Conservation (phyloP, 30 jellyfish, hydroid and myxozoan genomes). For the Hydra vulgaris region DNA sequence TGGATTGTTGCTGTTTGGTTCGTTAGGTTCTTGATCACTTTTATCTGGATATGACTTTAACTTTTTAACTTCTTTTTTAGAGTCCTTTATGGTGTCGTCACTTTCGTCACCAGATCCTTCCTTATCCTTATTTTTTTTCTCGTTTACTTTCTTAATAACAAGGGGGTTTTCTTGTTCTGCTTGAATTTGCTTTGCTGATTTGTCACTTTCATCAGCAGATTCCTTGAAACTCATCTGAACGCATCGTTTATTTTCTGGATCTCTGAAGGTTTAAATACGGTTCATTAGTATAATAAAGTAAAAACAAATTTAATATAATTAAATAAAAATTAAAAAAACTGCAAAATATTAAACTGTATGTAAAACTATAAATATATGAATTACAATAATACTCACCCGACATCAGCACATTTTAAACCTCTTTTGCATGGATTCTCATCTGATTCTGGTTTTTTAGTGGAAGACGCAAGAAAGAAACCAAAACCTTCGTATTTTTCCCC, state of each 20-base stretch:
- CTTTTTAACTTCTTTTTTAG: not conserved
- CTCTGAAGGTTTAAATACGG: not conserved
- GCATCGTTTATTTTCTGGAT: not conserved
- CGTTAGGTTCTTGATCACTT: not conserved
- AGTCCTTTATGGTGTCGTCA: not conserved
- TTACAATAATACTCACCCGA: conserved; percentile 42
- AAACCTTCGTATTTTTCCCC: conserved; percentile 24
- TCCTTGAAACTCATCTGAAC: not conserved
- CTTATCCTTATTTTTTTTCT: not conserved
- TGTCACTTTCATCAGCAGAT: not conserved
- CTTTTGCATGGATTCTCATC: conserved; percentile 44
- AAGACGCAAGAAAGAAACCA: conserved; percentile 17
- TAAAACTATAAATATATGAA: not conserved
- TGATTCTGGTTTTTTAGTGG: conserved; percentile 21
- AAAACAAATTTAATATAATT: too few relatives aligned
- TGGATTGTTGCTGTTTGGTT: not conserved
- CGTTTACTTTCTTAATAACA: not conserved
- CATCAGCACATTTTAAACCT: conserved; percentile 58
- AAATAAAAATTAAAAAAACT: too few relatives aligned
- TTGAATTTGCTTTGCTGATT: not conserved
- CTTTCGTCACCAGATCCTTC: not conserved
- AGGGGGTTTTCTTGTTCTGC: conserved; percentile 2
- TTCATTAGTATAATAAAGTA: too few relatives aligned
- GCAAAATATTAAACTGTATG: too few relatives aligned
- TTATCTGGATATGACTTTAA: not conserved